phyloP scores from a whole-genome alignment of 2,113 vertebrate species.

The Xenopus laevis region DNA sequence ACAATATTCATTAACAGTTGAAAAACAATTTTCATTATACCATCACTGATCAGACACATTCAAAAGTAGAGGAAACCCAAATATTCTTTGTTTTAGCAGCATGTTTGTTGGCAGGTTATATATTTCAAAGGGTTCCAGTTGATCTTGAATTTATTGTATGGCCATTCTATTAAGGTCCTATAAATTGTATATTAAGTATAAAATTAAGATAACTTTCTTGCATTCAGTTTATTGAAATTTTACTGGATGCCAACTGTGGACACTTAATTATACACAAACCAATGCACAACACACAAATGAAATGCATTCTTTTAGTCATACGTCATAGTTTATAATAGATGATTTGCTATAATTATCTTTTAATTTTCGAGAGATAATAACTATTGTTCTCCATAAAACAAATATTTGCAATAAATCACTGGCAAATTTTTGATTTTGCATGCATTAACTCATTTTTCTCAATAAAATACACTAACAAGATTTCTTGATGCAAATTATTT shows the following conservation, averaged over 20 bases:
- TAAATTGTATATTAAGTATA: too few relatives aligned
- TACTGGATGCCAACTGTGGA: too few relatives aligned
- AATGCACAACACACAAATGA: too few relatives aligned
- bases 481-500: too few relatives aligned
- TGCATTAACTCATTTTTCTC: neutral
- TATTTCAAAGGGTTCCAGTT: constrained; percentile 25
- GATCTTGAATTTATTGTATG: neutral
- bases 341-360: too few relatives aligned
- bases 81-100: constrained; percentile 25
- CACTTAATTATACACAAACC: too few relatives aligned
- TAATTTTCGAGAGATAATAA: neutral
- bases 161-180: too few relatives aligned
- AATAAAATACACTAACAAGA: neutral
- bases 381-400: neutral
- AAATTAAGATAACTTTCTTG: too few relatives aligned
- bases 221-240: too few relatives aligned
- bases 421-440: neutral
- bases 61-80: constrained; percentile 4
- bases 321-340: too few relatives aligned
- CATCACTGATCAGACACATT: neutral
- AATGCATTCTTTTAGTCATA: too few relatives aligned
- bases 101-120: constrained; percentile 25
- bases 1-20: neutral
- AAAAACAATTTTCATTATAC: neutral
- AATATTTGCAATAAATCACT: neutral